Base-by-base conservation (phyloP, 1,140 invertebrate genomes). In the Mamestra configurata region DNA sequence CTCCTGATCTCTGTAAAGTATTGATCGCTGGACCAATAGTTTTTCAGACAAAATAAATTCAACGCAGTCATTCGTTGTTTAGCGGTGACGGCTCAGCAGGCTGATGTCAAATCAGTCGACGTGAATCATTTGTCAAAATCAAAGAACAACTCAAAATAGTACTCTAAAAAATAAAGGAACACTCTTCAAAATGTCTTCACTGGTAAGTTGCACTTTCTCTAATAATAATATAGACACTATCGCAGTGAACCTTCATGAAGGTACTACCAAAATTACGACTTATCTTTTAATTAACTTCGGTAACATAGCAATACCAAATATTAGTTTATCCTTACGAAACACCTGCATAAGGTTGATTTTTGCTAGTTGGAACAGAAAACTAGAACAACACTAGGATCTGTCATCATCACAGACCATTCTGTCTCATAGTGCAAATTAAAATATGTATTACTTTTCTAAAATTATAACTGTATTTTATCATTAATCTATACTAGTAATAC, bases 101-200 rank as follows among this genome's bases (percentile, higher is more conserved):
- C 64, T 92, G 86, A 89, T 92, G 89, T 90, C 89, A 93, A 87
- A 86, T 80, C 84, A 84, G 81, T 89, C 85, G 85, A 92, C 91
- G 93, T 93, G 90, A 93, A 92, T 91, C 86, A 91, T 89, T 88
- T 92, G 88, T 92, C 90, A 92, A 88, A 91, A 88, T 79, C 88
- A 82, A 76, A 13, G 27, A 68, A 22, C 31, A 81, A 83, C 80
- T 82, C 77, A 83, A 84, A 81, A 84, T 80, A 84, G 18, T 53
- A 40, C 43, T 37, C 3, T 68, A 40, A 13, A 53, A 35, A 53
- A 68, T 40, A 53, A 68, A 53, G 20, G 61, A 82, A 82, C 81
- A 72, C 68, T 59, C 55, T 49, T 72, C 71, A 93, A 89, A 89
- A 94, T 94, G 93, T 91, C 91, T 89, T 87, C 90, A 86, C 85